These are phyloP conservation scores for Hippoglossus hippoglossus DNA, from an alignment of 2,797 vertebrate species.

Conservation along the genomic window DNA sequence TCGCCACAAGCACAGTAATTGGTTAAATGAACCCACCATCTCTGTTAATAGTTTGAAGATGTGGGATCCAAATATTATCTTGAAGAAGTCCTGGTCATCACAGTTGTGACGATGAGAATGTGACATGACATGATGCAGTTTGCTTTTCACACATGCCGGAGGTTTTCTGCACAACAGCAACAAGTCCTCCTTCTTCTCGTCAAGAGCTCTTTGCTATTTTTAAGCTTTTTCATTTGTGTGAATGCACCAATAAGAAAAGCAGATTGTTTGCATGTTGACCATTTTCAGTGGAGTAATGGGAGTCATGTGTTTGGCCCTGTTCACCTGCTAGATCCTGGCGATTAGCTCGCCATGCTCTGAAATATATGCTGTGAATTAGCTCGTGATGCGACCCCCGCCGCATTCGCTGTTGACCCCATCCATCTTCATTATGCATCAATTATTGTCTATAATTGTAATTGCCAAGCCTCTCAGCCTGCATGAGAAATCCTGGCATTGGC, in stretches of 20 bases:
- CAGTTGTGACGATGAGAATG: not conserved
- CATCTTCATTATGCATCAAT: slow-evolving; percentile 75
- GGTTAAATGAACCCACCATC: no score
- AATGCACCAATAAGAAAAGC: not conserved
- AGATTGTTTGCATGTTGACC: slow-evolving; percentile 20
- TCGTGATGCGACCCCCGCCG: slow-evolving; percentile 47
- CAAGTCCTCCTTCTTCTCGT: no score
- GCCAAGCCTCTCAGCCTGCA: slow-evolving; percentile 58
- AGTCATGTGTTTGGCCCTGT: slow-evolving; percentile 15
- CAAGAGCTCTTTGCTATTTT: no score
- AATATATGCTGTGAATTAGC: slow-evolving; percentile 65
- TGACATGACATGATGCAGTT: no score
- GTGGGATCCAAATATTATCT: not conserved
- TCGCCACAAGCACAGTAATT: not conserved
- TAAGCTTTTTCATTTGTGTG: not conserved
- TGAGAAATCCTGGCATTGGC: slow-evolving; percentile 68
- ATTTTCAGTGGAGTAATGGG: not conserved
- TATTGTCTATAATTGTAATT: slow-evolving; percentile 73
- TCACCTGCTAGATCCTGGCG: slow-evolving; percentile 61
- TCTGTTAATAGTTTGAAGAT: not conserved
- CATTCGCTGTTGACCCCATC: slow-evolving; percentile 68
- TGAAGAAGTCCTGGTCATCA: not conserved
- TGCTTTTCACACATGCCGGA: no score
- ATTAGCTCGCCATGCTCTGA: slow-evolving; percentile 37
- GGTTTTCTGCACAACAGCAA: no score